phyloP scores from a whole-genome alignment of 1,140 invertebrate genomes.

The Orussus abietinus region DNA sequence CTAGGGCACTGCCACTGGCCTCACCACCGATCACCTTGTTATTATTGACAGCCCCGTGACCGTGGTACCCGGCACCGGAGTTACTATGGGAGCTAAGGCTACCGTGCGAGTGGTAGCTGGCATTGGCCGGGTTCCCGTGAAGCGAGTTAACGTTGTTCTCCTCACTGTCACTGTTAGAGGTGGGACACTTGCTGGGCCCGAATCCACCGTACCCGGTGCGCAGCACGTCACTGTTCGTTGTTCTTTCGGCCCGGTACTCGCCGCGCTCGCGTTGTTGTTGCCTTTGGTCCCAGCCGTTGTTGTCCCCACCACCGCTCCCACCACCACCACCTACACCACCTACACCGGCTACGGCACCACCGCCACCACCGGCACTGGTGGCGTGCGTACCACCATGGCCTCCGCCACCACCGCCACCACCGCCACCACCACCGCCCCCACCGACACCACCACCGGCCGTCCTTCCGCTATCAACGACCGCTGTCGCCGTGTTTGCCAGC shows the following conservation, averaged over 20 bases:
- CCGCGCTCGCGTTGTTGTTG: constrained; percentile 24
- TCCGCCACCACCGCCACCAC: constrained; percentile 17
- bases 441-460: constrained; percentile 26
- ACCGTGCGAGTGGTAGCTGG: constrained; percentile 13
- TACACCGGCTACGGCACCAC: constrained; percentile 31
- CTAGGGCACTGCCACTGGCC: neutral
- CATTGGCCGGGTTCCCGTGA: constrained; percentile 9
- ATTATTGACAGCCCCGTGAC: constrained; percentile 9
- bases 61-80: constrained; percentile 17
- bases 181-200: constrained; percentile 16
- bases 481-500: constrained; percentile 24
- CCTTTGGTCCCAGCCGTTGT: constrained; percentile 23
- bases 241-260: constrained; percentile 33
- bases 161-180: constrained; percentile 15
- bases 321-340: constrained; percentile 21
- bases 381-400: constrained; percentile 28
- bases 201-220: constrained; percentile 16
- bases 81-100: constrained; percentile 22
- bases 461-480: constrained; percentile 39
- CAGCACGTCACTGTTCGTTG: constrained; percentile 29
- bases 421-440: constrained; percentile 17
- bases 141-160: constrained; percentile 7
- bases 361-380: constrained; percentile 21
- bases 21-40: constrained; percentile 14
- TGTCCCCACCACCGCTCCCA: constrained; percentile 21